These are phyloP conservation scores for Cyprinus carpio DNA, from an alignment of 2,113 vertebrate genomes.

Conservation along the genomic window DNA sequence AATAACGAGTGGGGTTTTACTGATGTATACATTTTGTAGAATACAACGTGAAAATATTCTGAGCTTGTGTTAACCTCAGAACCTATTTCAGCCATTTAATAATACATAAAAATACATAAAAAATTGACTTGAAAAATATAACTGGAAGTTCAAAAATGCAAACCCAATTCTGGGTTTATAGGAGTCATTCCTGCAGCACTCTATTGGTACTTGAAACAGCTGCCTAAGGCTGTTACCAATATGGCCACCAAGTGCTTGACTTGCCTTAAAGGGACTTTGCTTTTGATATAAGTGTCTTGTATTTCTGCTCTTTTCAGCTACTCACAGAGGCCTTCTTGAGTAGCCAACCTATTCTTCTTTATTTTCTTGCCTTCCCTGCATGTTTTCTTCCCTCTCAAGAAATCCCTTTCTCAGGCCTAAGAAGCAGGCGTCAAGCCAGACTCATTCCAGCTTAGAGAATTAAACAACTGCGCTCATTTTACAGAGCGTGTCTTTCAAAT, in stretches of 20 bases:
- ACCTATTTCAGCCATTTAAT: not conserved
- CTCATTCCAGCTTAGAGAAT: slow-evolving; percentile 38
- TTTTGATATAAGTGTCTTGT: not conserved
- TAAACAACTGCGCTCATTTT: slow-evolving; percentile 6
- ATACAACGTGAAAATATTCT: not conserved
- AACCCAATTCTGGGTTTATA: not conserved
- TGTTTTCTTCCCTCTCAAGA: not conserved
- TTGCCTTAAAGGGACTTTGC: slow-evolving; percentile 18
- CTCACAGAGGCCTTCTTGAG: not conserved
- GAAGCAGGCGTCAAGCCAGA: slow-evolving; percentile 25
- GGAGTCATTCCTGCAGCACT: slow-evolving; percentile 6
- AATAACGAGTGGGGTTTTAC: not conserved
- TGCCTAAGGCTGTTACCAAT: slow-evolving; percentile 4
- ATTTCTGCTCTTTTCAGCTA: not conserved
- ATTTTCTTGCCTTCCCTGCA: slow-evolving; percentile 2
- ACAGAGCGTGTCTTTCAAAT: slow-evolving; percentile 19
- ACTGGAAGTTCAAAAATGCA: not conserved
- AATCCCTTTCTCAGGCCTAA: slow-evolving; percentile 5
- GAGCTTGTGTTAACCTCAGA: not conserved
- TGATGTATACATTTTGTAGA: not conserved
- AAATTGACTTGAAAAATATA: too few relatives aligned
- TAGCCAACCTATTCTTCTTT: not conserved
- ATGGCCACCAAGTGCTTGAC: slow-evolving; percentile 13
- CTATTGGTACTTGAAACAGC: slow-evolving; percentile 1
- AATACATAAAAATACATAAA: too few relatives aligned